Conservation (phyloP, 2,797 vertebrate species). For the Chromis chromis region DNA sequence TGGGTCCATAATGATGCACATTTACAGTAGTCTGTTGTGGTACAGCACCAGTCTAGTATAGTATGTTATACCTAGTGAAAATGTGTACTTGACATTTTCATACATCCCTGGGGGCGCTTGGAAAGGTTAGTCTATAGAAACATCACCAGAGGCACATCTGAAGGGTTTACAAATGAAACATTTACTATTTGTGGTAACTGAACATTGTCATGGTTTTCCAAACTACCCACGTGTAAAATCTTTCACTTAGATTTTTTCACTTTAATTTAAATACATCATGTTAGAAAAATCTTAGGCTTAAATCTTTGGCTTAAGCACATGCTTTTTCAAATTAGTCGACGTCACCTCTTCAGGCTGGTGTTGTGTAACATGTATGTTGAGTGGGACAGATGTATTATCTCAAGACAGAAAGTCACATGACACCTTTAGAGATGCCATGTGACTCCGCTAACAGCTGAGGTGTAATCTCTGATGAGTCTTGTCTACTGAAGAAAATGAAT, state of each 20-base stretch:
- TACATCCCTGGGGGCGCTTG: neutral
- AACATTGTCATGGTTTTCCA: neutral
- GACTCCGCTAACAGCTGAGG: constrained; percentile 4
- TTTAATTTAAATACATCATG: neutral
- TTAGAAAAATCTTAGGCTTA: neutral
- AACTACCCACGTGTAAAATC: neutral
- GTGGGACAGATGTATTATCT: neutral
- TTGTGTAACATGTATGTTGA: neutral
- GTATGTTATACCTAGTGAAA: neutral
- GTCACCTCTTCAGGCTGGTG: neutral
- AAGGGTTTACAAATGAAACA: neutral
- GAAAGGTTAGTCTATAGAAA: neutral
- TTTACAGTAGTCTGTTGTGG: neutral
- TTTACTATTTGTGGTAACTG: too few species aligned
- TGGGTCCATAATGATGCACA: neutral
- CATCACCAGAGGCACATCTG: neutral
- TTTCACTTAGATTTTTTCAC: neutral
- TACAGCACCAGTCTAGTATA: neutral
- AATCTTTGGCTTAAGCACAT: neutral
- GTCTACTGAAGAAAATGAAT: constrained; percentile 13
- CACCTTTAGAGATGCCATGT: neutral
- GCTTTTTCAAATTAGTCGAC: neutral
- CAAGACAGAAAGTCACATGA: neutral
- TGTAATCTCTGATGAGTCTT: neutral
- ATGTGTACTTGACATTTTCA: neutral